phyloP scores from a whole-genome alignment of 1,140 invertebrate species.

The Aphaenogaster rudis region DNA sequence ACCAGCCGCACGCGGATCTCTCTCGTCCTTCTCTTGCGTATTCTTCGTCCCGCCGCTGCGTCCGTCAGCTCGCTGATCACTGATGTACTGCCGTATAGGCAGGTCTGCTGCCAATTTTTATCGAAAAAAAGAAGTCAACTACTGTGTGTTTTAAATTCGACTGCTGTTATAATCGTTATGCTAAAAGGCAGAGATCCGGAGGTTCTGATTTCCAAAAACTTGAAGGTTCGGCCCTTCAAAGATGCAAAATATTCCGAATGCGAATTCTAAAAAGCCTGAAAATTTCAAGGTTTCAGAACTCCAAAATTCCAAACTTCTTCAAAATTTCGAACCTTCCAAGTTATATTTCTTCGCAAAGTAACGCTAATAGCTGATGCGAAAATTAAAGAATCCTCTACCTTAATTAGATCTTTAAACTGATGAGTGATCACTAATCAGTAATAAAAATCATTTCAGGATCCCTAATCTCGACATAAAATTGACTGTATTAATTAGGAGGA shows the following conservation, averaged over 20 bases:
- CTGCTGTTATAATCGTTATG: too few relatives aligned
- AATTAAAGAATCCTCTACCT: background rate
- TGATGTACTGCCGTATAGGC: too few relatives aligned
- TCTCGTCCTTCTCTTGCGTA: slow-evolving; percentile 16
- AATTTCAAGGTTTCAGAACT: background rate
- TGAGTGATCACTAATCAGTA: background rate
- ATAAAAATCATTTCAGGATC: slow-evolving; percentile 4
- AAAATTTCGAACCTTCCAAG: background rate
- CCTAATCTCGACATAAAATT: background rate
- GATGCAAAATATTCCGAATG: background rate
- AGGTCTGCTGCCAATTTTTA: background rate
- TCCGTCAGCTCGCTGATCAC: background rate
- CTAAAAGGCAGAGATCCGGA: too few relatives aligned
- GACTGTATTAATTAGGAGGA: slow-evolving; percentile 10
- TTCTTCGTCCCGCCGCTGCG: slow-evolving; percentile 19
- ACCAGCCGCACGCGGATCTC: slow-evolving; percentile 30
- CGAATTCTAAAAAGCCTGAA: background rate
- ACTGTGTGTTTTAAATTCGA: background rate
- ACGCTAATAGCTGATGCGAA: background rate
- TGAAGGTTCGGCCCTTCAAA: background rate
- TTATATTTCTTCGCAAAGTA: background rate
- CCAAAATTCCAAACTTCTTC: background rate
- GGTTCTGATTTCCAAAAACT: background rate
- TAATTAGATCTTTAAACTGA: background rate
- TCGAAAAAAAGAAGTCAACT: background rate